These are phyloP conservation scores for Hydrozoanthus tunicans DNA, from an alignment of 64 coral and sea anemone species.

Conservation along the genomic window DNA sequence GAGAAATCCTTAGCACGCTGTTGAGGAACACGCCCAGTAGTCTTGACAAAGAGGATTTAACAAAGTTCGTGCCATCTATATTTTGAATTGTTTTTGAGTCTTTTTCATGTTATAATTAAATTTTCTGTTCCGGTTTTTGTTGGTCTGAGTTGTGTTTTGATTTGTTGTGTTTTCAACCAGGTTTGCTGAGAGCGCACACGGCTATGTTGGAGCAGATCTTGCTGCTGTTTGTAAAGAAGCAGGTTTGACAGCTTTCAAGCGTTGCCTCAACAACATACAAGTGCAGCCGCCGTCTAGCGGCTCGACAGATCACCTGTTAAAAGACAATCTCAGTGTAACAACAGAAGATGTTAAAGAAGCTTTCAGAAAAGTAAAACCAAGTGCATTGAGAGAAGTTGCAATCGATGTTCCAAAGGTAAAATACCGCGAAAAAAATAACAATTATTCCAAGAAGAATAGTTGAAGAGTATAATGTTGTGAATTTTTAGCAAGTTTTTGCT, in stretches of 20 bases:
- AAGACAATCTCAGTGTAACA: conserved; percentile 65
- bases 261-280: conserved; percentile 56
- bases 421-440: background rate
- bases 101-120: no score
- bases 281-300: background rate
- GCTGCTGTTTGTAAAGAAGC: conserved; percentile 94
- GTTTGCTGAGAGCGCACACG: conserved; percentile 88
- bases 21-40: conserved; percentile 78
- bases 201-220: conserved; percentile 97
- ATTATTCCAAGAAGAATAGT: no score
- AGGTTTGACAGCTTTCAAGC: conserved; percentile 81
- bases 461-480: no score
- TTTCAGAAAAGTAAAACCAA: conserved; percentile 83
- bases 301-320: conserved; percentile 20
- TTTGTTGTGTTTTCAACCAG: conserved; percentile 19
- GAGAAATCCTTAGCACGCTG: conserved; percentile 87
- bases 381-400: conserved; percentile 96
- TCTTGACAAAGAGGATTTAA: conserved; percentile 62
- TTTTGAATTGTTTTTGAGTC: background rate
- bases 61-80: conserved; percentile 53
- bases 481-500: no score
- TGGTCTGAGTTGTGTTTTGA: background rate
- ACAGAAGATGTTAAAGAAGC: conserved; percentile 77
- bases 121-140: no score
- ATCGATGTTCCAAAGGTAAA: conserved; percentile 97